Conservation (phyloP, 2,888 invertebrate species). For the Pammene fasciana region DNA sequence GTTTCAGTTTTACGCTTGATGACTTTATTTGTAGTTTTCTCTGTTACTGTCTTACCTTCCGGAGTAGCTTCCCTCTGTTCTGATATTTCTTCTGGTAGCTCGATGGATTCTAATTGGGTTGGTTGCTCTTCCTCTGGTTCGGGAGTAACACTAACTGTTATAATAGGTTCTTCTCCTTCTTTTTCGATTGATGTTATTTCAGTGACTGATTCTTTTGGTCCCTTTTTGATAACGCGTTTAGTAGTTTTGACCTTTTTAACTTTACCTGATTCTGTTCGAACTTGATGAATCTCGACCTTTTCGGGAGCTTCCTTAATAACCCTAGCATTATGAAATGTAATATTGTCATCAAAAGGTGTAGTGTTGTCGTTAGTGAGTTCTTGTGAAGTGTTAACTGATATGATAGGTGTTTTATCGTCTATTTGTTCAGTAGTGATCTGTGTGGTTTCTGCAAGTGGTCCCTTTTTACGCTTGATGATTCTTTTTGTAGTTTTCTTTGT, state of each 20-base stretch:
- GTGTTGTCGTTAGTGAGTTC: neutral
- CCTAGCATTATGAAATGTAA: neutral
- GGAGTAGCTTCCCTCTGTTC: neutral
- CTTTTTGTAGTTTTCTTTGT: conserved; percentile 55
- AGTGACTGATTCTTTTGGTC: neutral
- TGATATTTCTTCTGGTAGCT: neutral
- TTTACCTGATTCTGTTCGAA: neutral
- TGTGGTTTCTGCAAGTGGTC: conserved; percentile 5
- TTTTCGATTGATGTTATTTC: conserved; percentile 40
- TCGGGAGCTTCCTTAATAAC: neutral
- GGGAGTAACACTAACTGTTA: neutral
- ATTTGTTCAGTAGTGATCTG: conserved; percentile 14
- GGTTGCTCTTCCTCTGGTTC: neutral
- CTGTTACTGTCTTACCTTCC: conserved; percentile 48
- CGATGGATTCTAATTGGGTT: neutral
- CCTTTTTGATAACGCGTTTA: neutral
- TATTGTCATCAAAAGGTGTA: neutral
- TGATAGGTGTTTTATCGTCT: conserved; percentile 51
- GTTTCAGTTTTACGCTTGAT: too few species aligned
- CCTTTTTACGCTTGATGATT: conserved; percentile 41
- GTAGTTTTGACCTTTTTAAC: conserved; percentile 4
- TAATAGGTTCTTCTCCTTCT: neutral
- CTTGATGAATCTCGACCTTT: neutral
- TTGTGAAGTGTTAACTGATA: conserved; percentile 32
- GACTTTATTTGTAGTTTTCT: neutral